Percentiles rank a stretch among this genome's conserved stretches.
phyloP scores from a whole-genome alignment of 1,140 invertebrate genomes.

The Camponotus vicinus region DNA sequence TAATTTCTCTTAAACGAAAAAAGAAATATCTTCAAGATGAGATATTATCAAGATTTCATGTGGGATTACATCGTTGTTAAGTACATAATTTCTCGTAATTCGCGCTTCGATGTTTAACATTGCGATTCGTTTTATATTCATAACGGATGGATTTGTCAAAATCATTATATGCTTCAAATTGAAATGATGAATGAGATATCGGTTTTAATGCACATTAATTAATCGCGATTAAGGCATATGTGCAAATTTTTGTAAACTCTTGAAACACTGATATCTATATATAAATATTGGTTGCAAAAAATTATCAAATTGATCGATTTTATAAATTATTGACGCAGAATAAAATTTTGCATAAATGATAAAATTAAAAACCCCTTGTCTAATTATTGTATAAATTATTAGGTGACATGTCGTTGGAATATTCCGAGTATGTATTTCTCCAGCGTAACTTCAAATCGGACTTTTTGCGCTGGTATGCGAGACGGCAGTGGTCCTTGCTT shows the following conservation, averaged over 20 bases:
- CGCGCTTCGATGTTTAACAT: neutral
- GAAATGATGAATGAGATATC: neutral
- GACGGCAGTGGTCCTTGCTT: conserved; percentile 87
- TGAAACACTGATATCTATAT: neutral
- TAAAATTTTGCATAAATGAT: neutral
- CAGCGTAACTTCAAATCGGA: conserved; percentile 87
- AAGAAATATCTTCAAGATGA: no score
- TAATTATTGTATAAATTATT: conserved; percentile 75
- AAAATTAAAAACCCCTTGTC: no score
- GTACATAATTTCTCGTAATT: neutral
- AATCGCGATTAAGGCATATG: neutral
- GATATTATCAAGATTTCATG: no score
- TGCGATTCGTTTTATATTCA: neutral
- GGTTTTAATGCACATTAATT: neutral
- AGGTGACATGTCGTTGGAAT: no score
- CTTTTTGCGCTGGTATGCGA: conserved; percentile 88
- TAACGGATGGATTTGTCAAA: neutral
- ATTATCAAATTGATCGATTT: neutral
- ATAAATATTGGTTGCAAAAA: neutral
- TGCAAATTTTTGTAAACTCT: neutral
- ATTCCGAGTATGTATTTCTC: no score
- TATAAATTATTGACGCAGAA: neutral
- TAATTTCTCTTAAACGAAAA: no score
- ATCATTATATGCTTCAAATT: neutral
- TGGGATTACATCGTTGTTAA: no score